Base-by-base conservation (phyloP, 2,113 vertebrate genomes). In the Alces alces region DNA sequence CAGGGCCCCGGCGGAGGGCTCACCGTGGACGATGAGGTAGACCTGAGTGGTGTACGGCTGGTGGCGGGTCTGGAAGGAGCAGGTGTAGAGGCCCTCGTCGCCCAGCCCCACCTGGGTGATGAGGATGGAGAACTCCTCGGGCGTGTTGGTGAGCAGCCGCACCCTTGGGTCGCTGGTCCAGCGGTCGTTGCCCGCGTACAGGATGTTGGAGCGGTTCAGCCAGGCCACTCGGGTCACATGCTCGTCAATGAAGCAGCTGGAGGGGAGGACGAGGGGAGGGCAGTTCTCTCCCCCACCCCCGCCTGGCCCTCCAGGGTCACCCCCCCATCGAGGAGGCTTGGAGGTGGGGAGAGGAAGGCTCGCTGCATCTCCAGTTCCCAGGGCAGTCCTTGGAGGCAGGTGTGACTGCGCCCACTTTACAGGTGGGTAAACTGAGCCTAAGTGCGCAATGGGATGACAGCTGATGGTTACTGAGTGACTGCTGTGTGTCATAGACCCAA, bases 11-110 rank as follows among this genome's bases (percentile, higher is more conserved):
- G 21, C n/a, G 0, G 7, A 17, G 12, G 47, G 50, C 98, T 98
- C 97, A 99, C 99, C 99, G 79, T 99, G 99, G 54, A 99, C 99
- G 11, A 99, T 99, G 99, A 99, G 99, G 99, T 99, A 99, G 98
- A 99, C 99, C 80, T 99, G 99, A 70, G 99, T 98, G 73, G 99
- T 99, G 88, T 99, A 99, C 2, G 99, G 99, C 98, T 99, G 99
- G 98, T 99, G 99, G 58, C 99, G 99, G 52, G 99, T 99, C 99
- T 99, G 99, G 98, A 99, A 99, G 96, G 99, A 99, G 98, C 99
- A 99, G 30, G 99, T 99, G 98, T 99, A 99, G 28, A 99, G 99
- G 27, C 99, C 99, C 97, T 99, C 99, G 5, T 99, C 99, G 0
- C 99, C 98, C 9, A 99, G 98, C 60, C 99, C 99, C 96, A 99